These are phyloP conservation scores for Rhopalosiphum padi DNA, from an alignment of 1,140 invertebrate species.

Conservation along the genomic window DNA sequence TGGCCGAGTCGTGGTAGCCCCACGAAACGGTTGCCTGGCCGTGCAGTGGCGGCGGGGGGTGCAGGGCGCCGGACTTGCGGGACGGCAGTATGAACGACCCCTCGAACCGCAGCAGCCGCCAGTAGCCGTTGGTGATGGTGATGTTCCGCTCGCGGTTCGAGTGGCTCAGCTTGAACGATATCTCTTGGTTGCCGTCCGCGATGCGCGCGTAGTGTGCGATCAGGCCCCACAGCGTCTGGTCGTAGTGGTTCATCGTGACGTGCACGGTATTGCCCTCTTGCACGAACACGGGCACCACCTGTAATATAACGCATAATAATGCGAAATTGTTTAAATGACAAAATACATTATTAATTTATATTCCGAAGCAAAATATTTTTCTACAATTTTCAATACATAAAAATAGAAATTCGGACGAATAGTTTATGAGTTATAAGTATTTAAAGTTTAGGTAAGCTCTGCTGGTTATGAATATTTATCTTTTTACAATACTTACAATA, in stretches of 20 bases:
- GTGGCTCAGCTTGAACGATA: constrained; percentile 61
- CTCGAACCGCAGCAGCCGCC: constrained; percentile 62
- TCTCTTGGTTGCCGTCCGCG: constrained; percentile 60
- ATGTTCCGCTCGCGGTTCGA: constrained; percentile 59
- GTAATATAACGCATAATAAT: neutral
- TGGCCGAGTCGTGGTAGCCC: constrained; percentile 60
- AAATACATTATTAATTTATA: too few species aligned
- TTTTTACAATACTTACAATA: too few species aligned
- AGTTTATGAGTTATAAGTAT: too few species aligned
- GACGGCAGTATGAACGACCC: constrained; percentile 61
- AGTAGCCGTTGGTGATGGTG: constrained; percentile 59
- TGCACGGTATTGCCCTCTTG: constrained; percentile 60
- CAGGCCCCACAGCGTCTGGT: constrained; percentile 61
- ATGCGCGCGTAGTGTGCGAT: constrained; percentile 58
- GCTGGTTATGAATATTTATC: too few species aligned
- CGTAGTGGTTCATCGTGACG: constrained; percentile 61
- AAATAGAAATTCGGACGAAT: too few species aligned
- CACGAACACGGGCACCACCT: constrained; percentile 61
- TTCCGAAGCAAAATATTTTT: too few species aligned
- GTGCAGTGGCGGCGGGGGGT: constrained; percentile 60
- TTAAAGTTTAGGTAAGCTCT: too few species aligned
- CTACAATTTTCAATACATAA: too few species aligned
- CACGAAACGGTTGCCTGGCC: constrained; percentile 61
- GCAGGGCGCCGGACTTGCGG: constrained; percentile 60
- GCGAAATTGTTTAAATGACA: too few species aligned